These are phyloP conservation scores for Periparus ater DNA, from an alignment of 2,797 vertebrate genomes.

Conservation along the genomic window DNA sequence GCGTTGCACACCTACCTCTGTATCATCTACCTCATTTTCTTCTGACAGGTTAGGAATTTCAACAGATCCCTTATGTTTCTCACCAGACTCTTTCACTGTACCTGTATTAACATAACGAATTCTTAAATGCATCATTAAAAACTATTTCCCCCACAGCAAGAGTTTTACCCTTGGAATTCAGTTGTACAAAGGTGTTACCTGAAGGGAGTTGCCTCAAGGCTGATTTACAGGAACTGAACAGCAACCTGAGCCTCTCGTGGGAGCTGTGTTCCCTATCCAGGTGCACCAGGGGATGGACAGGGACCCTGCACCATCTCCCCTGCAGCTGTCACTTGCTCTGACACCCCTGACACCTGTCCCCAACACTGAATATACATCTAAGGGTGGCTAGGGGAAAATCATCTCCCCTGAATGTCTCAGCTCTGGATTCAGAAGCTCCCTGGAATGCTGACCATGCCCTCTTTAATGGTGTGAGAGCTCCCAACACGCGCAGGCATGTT, in stretches of 20 bases:
- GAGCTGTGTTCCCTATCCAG: not conserved
- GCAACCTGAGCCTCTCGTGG: not conserved
- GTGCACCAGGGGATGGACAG: not conserved
- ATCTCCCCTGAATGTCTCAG: not conserved
- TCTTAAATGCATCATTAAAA: conserved; percentile 56
- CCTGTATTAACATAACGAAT: conserved; percentile 69
- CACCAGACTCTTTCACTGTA: conserved; percentile 73
- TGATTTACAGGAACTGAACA: not conserved
- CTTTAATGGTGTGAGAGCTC: not conserved
- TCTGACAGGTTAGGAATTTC: conserved; percentile 77
- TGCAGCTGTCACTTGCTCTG: fast-evolving
- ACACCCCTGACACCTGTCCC: not conserved
- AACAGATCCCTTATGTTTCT: conserved; percentile 73
- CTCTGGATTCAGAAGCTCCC: not conserved
- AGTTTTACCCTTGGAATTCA: not conserved
- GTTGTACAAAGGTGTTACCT: not conserved
- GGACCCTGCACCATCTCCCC: not conserved
- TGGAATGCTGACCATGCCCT: not conserved
- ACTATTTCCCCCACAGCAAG: conserved; percentile 35
- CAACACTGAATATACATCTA: not conserved
- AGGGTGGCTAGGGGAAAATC: not conserved
- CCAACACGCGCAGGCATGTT: fast-evolving
- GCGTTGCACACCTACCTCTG: conserved; percentile 63
- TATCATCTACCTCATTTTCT: conserved; percentile 77
- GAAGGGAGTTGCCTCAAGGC: not conserved